phyloP scores from a whole-genome alignment of 2,113 vertebrate genomes.

The Noturus placidus region DNA sequence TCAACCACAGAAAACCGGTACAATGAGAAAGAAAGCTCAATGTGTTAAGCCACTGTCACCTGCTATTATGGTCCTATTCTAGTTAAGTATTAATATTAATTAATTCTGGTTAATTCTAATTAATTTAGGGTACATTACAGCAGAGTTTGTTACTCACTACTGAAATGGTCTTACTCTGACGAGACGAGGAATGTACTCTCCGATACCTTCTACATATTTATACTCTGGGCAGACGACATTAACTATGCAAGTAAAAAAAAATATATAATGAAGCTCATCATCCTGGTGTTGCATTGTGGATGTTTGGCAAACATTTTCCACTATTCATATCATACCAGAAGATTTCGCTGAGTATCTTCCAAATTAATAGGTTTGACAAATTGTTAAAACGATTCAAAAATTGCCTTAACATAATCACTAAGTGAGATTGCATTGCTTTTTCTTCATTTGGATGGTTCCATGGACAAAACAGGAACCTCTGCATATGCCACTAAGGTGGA shows the following conservation, averaged over 20 bases:
- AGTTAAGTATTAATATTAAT: no score
- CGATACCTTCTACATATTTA: background rate
- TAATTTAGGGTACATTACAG: background rate
- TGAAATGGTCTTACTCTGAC: background rate
- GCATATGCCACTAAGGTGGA: background rate
- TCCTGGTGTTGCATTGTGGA: background rate
- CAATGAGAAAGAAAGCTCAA: background rate
- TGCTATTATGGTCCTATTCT: background rate
- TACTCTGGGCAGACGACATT: background rate
- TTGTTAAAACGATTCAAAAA: background rate
- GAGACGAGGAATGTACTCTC: background rate
- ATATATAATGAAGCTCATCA: background rate
- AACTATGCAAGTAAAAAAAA: background rate
- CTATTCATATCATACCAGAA: background rate
- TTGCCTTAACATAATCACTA: background rate
- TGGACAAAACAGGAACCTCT: background rate
- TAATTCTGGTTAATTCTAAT: background rate
- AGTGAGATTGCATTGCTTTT: background rate
- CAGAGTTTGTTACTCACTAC: background rate
- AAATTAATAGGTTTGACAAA: background rate
- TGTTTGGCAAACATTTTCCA: background rate
- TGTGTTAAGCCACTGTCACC: background rate
- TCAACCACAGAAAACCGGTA: background rate
- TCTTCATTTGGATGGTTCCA: background rate
- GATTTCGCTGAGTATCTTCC: background rate